Evolutionary conservation across 2,797 vertebrate species (phyloP), one percentile per base, ranked within the genome.

Genomic region (Galagoides demidoff): DNA sequence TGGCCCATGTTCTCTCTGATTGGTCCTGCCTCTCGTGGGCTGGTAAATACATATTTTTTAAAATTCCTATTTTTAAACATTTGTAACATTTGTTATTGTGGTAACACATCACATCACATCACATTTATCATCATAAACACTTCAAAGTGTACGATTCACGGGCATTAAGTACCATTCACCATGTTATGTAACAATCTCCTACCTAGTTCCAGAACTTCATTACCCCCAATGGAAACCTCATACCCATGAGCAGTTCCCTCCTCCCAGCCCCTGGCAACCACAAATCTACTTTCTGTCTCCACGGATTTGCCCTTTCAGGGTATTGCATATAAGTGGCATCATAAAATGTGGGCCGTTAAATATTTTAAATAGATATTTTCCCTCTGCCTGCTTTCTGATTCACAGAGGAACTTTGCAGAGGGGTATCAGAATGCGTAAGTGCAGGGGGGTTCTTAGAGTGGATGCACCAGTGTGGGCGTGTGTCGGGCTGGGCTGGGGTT

Each of bases 201-300:
- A 2, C 13, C 61, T 37, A 13, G 52, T 39, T 70, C 16, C 29
- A 59, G 61, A 77, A 71, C 17, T 29, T 61, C 14, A 0, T 55
- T 27, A 7, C 13, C 85, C 11, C 29, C 20, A 5, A 6, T 11
- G 31, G 74, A 71, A 64, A 49, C 78, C 31, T 13, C 3, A 7
- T 3, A 0, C 25, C n/a, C 22, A 17, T 0, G 0, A n/a, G 37
- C 7, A 7, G 23, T 9, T 27, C 25, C 2, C 2, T 7, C 34
- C n/a, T 29, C 45, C 7, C 16, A 3, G 16, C 8, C 37, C 29
- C 64, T 8, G 29, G 52, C 5, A 12, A 31, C 70, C 34, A n/a
- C 7, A 0, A 7, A 2, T 4, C 45, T 1, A 57, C n/a, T 14
- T n/a, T 25, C 70, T 29, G 66, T 55, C 77, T 70, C 63, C 25